phyloP scores from a whole-genome alignment of 2,888 invertebrate genomes.

The Synergus umbraculus region DNA sequence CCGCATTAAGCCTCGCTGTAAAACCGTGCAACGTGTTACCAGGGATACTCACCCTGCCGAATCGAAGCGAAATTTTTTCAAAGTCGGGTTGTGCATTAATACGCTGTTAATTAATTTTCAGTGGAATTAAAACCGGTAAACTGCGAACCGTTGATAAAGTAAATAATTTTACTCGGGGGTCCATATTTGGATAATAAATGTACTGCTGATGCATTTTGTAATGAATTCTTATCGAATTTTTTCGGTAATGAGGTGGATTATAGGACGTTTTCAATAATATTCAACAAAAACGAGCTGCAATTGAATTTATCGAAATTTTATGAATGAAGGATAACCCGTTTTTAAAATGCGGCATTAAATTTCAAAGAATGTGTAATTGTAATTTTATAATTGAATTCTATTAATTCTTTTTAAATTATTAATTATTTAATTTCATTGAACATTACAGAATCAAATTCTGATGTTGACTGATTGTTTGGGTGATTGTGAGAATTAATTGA shows the following conservation, averaged over 20 bases:
- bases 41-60: conserved; percentile 51
- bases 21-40: conserved; percentile 71
- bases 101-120: conserved; percentile 33
- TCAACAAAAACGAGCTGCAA: not conserved
- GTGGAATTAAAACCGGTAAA: conserved; percentile 10
- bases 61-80: conserved; percentile 33
- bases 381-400: not conserved
- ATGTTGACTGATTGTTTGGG: not conserved
- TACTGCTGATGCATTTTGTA: not conserved
- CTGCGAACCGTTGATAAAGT: not conserved
- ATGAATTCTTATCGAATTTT: not conserved
- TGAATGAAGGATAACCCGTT: no score
- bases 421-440: no score
- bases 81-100: not conserved
- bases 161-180: not conserved
- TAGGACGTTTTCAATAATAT: not conserved
- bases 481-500: not conserved
- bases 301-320: not conserved
- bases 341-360: no score
- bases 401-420: no score
- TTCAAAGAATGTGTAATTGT: not conserved
- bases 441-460: not conserved
- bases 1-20: conserved; percentile 70
- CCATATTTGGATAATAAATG: conserved; percentile 18
- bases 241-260: not conserved